Evolutionary conservation across 2,113 vertebrate species (phyloP).

Genomic region (Silurus asotus): DNA sequence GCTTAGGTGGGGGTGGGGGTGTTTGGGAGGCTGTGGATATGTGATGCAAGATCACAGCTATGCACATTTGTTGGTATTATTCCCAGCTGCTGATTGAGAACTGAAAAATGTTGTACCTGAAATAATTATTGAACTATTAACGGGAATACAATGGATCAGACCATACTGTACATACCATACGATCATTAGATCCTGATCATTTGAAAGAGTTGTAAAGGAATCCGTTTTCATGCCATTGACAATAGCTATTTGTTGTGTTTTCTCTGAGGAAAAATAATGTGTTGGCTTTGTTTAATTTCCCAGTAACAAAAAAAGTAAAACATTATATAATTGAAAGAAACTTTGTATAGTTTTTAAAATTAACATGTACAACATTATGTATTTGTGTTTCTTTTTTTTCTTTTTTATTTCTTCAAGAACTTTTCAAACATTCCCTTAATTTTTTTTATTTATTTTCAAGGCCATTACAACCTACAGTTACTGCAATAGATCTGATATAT

Average conservation of each 20-base stretch:
- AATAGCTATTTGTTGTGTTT: neutral
- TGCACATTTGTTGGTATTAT: neutral
- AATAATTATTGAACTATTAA: neutral
- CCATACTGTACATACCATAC: neutral
- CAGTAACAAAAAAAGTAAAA: neutral
- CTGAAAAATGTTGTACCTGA: neutral
- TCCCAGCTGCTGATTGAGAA: neutral
- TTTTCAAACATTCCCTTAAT: too few species aligned
- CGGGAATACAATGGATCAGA: neutral
- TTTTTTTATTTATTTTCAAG: too few species aligned
- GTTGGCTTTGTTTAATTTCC: neutral
- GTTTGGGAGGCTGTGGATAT: neutral
- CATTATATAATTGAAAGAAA: neutral
- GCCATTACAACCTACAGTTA: too few species aligned
- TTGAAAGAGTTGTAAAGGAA: neutral
- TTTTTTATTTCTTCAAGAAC: too few species aligned
- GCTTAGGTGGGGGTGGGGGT: neutral
- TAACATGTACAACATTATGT: too few species aligned
- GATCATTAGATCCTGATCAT: neutral
- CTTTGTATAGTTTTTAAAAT: too few species aligned
- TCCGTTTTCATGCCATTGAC: neutral
- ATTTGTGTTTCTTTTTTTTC: too few species aligned
- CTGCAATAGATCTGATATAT: too few species aligned
- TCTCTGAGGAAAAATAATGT: neutral
- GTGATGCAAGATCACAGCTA: constrained; percentile 22